Percentiles rank a stretch among this genome's conserved stretches.
Evolutionary conservation across 2,113 vertebrate species (phyloP).

Genomic region (Beaufortia kweichowensis): DNA sequence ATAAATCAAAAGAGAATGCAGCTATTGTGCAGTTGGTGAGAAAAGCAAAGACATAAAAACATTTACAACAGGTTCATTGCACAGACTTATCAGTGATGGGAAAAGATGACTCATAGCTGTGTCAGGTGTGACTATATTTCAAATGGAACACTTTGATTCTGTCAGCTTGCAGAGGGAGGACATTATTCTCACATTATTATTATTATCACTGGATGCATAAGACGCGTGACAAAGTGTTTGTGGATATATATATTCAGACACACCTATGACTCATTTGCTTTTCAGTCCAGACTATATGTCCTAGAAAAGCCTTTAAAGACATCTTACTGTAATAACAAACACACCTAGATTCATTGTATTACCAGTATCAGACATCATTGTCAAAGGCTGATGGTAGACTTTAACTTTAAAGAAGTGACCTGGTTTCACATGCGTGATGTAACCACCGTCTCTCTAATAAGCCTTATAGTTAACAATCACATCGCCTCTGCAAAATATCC

Average conservation of each 20-base stretch:
- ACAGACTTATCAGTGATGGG: slow-evolving; percentile 20
- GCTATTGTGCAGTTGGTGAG: background rate
- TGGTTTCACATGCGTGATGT: background rate
- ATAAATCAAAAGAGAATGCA: background rate
- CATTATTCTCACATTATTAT: slow-evolving; percentile 20
- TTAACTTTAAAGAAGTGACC: slow-evolving; percentile 14
- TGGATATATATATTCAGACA: slow-evolving; percentile 17
- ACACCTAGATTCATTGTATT: background rate
- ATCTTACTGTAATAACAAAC: background rate
- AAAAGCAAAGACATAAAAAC: slow-evolving; percentile 2
- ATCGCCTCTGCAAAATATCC: slow-evolving; percentile 9
- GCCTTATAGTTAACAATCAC: background rate
- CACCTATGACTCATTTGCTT: slow-evolving; percentile 21
- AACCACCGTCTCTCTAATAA: background rate
- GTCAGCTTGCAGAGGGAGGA: background rate
- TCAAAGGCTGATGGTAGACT: background rate
- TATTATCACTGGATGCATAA: background rate
- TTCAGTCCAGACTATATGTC: slow-evolving; percentile 20
- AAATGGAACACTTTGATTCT: slow-evolving; percentile 17
- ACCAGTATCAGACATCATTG: background rate
- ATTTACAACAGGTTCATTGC: slow-evolving; percentile 15
- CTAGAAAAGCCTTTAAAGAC: background rate
- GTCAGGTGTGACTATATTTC: slow-evolving; percentile 26
- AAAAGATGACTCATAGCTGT: slow-evolving; percentile 18
- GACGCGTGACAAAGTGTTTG: slow-evolving; percentile 23